Base-by-base conservation (phyloP, 2,888 invertebrate genomes). In the Drosophila gaucha region DNA sequence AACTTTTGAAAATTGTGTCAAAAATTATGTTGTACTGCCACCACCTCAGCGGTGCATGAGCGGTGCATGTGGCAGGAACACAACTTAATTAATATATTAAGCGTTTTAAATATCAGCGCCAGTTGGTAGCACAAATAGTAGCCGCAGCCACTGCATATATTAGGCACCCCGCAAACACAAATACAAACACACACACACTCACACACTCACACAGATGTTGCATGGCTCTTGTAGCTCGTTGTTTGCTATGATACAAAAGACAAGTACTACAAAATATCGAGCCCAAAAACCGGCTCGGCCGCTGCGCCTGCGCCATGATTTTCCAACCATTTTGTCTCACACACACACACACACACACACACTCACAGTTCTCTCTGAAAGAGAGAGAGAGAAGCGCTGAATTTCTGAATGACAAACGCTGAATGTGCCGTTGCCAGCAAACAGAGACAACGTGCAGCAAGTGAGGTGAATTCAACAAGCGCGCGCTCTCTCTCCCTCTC, bases 321-420 rank as follows among this genome's bases (percentile, higher is more conserved):
- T 82, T 77, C 80, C 79, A 86, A 78, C 74, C 83, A 87, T 83
- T 82, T 85, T 87, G 87, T 78, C 69, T 79, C 74, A 62, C 57
- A 68, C 57, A 62, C 36, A 74, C 52, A 70, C 22, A 36, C 55
- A 35, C 49, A 57, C 26, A 22, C 33, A 44, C 20, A 9, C 20
- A 24, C 18, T 18, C 2, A 31, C 12, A 38, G 5, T 1, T 3
- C 26, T 28, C 43, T 41, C 24, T 5, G 22, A 16, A 41, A 39
- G 55, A 41, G 62, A 14, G 14, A 49, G 49, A 41, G 57, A 52
- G 30, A 18, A 36, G 67, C 64, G 76, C 86, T 85, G 74, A 86
- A 83, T 86, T 80, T 68, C 74, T 82, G 82, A 82, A 86, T 84
- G 84, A 71, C 65, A 64, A 54, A 41, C 59, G 72, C 74, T 70